These are phyloP conservation scores for Antechinus stuartii DNA, from an alignment of 2,113 vertebrate species.

Conservation along the genomic window DNA sequence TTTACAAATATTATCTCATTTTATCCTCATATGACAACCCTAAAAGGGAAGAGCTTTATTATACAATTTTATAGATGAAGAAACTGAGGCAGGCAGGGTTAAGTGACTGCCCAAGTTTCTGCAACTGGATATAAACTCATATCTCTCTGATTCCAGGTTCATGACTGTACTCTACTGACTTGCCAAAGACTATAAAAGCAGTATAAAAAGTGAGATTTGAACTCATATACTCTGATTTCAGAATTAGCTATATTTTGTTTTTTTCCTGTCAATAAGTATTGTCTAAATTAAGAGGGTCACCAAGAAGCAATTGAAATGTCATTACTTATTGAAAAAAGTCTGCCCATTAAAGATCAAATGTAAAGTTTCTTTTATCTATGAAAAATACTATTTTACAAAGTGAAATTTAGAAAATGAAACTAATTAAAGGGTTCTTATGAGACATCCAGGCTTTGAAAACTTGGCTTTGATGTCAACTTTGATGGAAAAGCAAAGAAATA, in stretches of 20 bases:
- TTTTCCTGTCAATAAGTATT: not conserved
- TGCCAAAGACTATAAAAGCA: not conserved
- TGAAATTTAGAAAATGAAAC: conserved; percentile 5
- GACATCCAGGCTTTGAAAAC: conserved; percentile 3
- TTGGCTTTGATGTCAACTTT: not conserved
- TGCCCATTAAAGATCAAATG: not conserved
- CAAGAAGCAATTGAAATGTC: not conserved
- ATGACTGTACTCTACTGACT: not conserved
- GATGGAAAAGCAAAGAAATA: not conserved
- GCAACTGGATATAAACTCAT: not conserved
- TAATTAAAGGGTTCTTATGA: conserved; percentile 1
- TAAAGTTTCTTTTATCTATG: not conserved
- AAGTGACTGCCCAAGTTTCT: not conserved
- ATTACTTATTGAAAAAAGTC: not conserved
- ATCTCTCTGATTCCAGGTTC: not conserved
- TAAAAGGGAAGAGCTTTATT: not conserved
- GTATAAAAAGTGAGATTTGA: not conserved
- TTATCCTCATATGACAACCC: not conserved
- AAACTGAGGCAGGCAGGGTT: not conserved
- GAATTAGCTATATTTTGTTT: not conserved
- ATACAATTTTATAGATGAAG: not conserved
- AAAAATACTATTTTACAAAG: not conserved
- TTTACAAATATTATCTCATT: not conserved
- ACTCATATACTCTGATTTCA: not conserved
- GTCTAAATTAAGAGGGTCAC: not conserved